Evolutionary conservation across 1,140 invertebrate genomes (phyloP).

Genomic region (Drosophila ercepeae): DNA sequence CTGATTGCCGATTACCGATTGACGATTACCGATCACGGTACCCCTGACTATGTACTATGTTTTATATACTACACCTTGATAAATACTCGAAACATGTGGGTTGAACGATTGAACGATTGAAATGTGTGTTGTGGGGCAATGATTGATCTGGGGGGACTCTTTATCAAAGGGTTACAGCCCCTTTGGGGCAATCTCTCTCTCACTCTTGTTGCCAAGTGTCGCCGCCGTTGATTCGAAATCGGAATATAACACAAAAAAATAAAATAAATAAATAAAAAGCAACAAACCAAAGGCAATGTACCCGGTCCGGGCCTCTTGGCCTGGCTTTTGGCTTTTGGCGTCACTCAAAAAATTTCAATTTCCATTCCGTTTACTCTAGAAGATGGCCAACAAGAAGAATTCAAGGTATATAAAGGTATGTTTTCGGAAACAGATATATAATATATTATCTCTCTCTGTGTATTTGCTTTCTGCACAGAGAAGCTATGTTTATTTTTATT

Average conservation of each 20-base stretch:
- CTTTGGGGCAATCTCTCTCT: constrained; percentile 9
- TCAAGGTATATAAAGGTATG: background rate
- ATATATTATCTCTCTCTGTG: too few species aligned
- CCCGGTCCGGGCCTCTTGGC: constrained; percentile 21
- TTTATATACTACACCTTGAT: too few species aligned
- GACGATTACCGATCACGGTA: constrained; percentile 11
- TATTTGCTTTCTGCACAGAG: too few species aligned
- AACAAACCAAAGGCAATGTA: constrained; percentile 41
- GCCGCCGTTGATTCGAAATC: constrained; percentile 23
- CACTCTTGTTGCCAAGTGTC: constrained; percentile 67
- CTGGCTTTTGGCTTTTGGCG: constrained; percentile 15
- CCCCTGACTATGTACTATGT: constrained; percentile 8
- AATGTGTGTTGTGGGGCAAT: too few species aligned
- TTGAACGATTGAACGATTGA: too few species aligned
- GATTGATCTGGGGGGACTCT: constrained; percentile 31
- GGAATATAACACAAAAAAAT: constrained; percentile 14
- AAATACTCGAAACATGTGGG: too few species aligned
- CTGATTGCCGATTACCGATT: constrained; percentile 12
- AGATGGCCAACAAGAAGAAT: background rate
- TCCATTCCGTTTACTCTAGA: constrained; percentile 17
- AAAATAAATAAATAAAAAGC: constrained; percentile 3
- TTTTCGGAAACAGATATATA: too few species aligned
- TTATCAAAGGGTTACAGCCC: constrained; percentile 42
- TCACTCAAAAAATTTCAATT: constrained; percentile 42
- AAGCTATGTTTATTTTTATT: too few species aligned